Conservation (phyloP, 2,113 vertebrate genomes). For the Chaetodon trifascialis region DNA sequence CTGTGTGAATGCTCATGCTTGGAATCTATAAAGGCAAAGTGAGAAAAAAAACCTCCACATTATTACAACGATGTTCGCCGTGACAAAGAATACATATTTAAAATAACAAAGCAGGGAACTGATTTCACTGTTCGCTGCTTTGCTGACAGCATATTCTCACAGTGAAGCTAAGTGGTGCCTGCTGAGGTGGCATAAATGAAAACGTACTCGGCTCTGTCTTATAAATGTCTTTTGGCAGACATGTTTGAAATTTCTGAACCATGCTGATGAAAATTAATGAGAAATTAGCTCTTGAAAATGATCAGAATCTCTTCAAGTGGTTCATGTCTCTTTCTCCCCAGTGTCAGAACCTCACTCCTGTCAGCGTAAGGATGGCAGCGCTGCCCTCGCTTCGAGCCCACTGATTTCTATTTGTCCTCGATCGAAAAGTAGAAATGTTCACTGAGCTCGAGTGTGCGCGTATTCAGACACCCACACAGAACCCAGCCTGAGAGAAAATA, state of each 20-base stretch:
- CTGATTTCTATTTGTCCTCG: conserved; percentile 21
- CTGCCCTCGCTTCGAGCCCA: not conserved
- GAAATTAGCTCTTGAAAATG: conserved; percentile 4
- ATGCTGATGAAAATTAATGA: conserved; percentile 22
- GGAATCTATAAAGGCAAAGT: not conserved
- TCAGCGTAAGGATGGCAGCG: not conserved
- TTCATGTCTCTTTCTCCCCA: not conserved
- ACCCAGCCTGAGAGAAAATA: conserved; percentile 54
- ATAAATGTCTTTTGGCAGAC: not conserved
- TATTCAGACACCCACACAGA: conserved; percentile 54
- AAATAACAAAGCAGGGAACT: not conserved
- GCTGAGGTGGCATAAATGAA: conserved; percentile 18
- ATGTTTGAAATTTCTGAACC: not conserved
- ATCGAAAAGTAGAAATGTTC: conserved; percentile 2
- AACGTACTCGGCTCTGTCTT: not conserved
- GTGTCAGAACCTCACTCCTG: conserved; percentile 1
- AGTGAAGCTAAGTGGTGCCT: not conserved
- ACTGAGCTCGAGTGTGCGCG: conserved; percentile 22
- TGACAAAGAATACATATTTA: not conserved
- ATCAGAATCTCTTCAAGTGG: not conserved
- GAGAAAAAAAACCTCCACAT: not conserved
- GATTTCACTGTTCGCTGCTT: not conserved
- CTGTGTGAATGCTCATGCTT: conserved; percentile 1
- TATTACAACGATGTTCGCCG: not conserved
- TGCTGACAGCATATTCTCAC: not conserved